Conservation (phyloP, 2,113 vertebrate species). For the Marmota flaviventris region DNA sequence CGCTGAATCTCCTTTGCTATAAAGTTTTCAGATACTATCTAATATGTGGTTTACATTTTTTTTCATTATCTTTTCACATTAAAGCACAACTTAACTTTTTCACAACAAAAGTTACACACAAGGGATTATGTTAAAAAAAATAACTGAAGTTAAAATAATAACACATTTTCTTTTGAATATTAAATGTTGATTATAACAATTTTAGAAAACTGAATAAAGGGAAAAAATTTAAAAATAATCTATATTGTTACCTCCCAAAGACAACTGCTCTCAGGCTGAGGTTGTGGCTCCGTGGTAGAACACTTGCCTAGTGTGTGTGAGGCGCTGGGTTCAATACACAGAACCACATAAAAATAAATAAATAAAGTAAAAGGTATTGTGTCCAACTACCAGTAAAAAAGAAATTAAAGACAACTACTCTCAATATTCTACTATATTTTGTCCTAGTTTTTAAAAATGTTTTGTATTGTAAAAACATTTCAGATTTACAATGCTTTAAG, state of each 20-base stretch:
- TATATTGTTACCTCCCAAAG: background rate
- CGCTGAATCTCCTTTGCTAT: background rate
- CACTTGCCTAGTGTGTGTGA: too few species aligned
- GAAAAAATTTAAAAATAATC: background rate
- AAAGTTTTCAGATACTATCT: constrained; percentile 2
- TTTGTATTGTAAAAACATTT: constrained; percentile 14
- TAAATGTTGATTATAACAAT: background rate
- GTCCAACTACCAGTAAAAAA: too few species aligned
- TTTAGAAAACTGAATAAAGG: background rate
- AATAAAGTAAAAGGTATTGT: too few species aligned
- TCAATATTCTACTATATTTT: background rate
- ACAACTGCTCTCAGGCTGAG: background rate
- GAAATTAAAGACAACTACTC: background rate
- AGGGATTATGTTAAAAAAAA: background rate
- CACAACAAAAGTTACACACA: background rate
- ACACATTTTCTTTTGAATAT: background rate
- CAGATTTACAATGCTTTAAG: background rate
- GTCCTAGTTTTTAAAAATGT: background rate
- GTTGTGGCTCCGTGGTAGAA: too few species aligned
- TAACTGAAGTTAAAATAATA: background rate
- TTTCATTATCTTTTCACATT: constrained; percentile 29
- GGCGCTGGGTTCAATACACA: too few species aligned
- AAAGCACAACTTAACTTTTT: constrained; percentile 9
- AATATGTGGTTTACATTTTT: background rate
- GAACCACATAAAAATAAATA: too few species aligned